Conservation (phyloP, 1,140 invertebrate species). For the Pogonognathellus flavescens region DNA sequence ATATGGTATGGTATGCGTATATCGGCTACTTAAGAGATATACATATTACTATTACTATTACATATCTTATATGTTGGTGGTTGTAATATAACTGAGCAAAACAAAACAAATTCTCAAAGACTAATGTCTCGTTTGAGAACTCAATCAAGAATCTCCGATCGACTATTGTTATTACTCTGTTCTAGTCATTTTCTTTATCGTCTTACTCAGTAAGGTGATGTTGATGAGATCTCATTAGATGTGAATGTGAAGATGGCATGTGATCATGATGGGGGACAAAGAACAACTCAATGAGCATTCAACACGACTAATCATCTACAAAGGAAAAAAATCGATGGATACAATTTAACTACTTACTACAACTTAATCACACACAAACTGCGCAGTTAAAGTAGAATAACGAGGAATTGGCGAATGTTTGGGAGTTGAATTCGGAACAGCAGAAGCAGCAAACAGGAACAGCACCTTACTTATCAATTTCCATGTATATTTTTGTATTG, state of each 20-base stretch:
- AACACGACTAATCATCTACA: constrained; percentile 42
- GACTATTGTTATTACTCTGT: constrained; percentile 5
- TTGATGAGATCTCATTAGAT: constrained; percentile 24
- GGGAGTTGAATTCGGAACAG: no score
- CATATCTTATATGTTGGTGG: no score
- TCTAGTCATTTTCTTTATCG: constrained; percentile 12
- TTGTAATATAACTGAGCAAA: neutral
- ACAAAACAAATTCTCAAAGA: constrained; percentile 14
- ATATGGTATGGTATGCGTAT: no score
- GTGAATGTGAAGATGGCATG: constrained; percentile 11
- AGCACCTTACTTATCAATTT: no score
- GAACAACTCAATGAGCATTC: constrained; percentile 19
- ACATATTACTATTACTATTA: no score
- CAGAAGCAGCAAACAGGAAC: no score
- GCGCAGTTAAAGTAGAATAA: no score
- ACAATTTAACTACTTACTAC: no score
- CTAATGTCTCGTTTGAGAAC: constrained; percentile 46
- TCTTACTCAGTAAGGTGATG: neutral
- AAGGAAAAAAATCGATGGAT: constrained; percentile 28
- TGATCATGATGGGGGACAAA: constrained; percentile 20
- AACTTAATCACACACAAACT: no score
- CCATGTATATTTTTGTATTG: no score
- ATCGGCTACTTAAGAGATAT: no score
- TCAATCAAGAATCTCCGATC: constrained; percentile 39
- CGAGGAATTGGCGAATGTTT: no score